Base-by-base conservation (phyloP, 2,113 vertebrate species). In the Ochotona princeps region DNA sequence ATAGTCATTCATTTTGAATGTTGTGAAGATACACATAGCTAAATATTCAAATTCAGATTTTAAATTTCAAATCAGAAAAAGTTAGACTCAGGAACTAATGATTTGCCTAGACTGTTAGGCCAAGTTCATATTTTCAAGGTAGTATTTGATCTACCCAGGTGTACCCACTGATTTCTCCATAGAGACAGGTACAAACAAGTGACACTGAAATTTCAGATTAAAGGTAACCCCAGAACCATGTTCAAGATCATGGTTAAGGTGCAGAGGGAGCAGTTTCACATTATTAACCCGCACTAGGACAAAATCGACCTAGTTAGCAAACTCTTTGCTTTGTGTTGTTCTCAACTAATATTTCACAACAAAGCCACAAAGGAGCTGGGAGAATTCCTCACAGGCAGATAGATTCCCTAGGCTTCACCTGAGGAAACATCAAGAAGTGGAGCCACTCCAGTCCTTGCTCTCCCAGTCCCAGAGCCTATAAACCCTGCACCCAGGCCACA, bases 1-100 rank as follows among this genome's bases (percentile, higher is more conserved):
- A 93, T 35, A 69, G 8, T 49, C 65, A 63, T 69, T 60, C 21
- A 75, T 81, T 78, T 93, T 90, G 51, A 78, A 88, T 91, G 85
- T 86, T 47, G 73, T 86, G 85, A 82, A 91, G 88, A 32, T 70
- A 12, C 51, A 51, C 47, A 78, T 18, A 81, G 21, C 8, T 57
- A 57, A 57, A 61, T 69, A 49, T 35, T 78, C 17, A 85, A 85
- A 14, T 65, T 30, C 73, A 94, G 70, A 84, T 35, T 90, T 86
- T 90, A 85, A 44, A 49, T 89, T 21, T 47, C 63, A 30, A 85
- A 90, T 75, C 18, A 75, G 83, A 87, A 87, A 10, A 83, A 78
- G 80, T n/a, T 60, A 47, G 26, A 65, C 11, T 0, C 69, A 81
- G 72, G 25, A 70, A 75, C 73, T 60, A 78, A 65, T 78, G 6